Conservation (phyloP, 2,113 vertebrate species). For the Lucifuga dentata region DNA sequence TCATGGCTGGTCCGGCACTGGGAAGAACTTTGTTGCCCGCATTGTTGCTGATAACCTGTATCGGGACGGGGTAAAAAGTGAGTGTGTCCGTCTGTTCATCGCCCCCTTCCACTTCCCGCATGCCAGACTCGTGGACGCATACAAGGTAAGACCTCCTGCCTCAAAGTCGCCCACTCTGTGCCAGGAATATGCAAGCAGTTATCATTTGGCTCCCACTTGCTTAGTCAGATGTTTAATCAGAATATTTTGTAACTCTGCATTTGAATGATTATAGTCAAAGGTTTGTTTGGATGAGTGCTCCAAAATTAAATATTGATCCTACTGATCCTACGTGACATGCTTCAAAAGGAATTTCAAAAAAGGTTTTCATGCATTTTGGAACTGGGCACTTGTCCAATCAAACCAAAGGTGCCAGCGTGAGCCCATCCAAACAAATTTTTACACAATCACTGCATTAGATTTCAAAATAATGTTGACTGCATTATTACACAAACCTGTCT, state of each 20-base stretch:
- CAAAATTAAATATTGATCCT: constrained; percentile 28
- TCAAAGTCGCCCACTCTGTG: rapidly evolving
- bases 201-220: not conserved
- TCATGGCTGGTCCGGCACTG: constrained; percentile 96
- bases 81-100: constrained; percentile 91
- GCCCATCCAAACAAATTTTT: constrained; percentile 20
- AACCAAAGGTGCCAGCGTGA: not conserved
- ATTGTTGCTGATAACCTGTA: constrained; percentile 91
- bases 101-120: constrained; percentile 93
- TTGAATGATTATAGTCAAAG: not conserved
- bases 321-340: too few species aligned
- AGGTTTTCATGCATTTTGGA: constrained; percentile 35
- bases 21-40: constrained; percentile 95
- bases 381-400: constrained; percentile 5
- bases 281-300: not conserved
- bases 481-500: constrained; percentile 21
- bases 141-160: constrained; percentile 85
- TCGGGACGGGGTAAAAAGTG: constrained; percentile 88
- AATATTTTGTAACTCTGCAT: constrained; percentile 29
- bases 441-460: constrained; percentile 27
- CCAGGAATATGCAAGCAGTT: constrained; percentile 15
- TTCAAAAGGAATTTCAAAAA: too few species aligned
- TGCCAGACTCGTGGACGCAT: constrained; percentile 84
- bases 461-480: constrained; percentile 47
- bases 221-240: constrained; percentile 32